Base-by-base conservation (phyloP, 2,888 invertebrate species). In the Drosophila buzzatii region DNA sequence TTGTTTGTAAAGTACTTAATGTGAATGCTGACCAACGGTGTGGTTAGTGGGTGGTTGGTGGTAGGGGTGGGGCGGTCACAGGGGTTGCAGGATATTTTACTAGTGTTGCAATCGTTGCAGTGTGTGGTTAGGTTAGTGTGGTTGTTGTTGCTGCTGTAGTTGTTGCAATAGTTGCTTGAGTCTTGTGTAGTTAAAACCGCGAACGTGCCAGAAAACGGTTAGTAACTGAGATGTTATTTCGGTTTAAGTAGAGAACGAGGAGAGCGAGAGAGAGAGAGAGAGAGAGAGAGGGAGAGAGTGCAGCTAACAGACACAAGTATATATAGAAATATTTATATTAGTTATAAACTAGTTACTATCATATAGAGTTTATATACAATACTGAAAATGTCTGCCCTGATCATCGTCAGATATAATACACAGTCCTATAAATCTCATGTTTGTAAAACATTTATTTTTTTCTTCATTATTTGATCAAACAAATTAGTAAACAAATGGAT, bases 401-500 rank as follows among this genome's bases (percentile, higher is more conserved):
- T 37, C 35, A 33, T 35, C 57, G 37, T 35, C 52, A 37, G n/a
- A 31, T 41, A 47, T 18, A 51, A 53, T 37, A 12, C 18, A 77
- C 39, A 45, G 42, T 68, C 73, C 68, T 55, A 47, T 20, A 35
- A n/a, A 27, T 61, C 47, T 44, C 33, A 63, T 63, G 53, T 53
- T 23, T 60, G 63, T 60, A 51, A 76, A 73, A 66, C 76, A 81
- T 75, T 69, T 74, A 71, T 51, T 61, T 49, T 69, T 69, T 63
- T 76, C 66, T 81, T 81, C 73, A 59, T 70, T 74, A 65, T 76
- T 55, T 45, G 44, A 73, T 79, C 66, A 52, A 88, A 81, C 73
- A 75, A 73, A 80, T 85, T 85, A 89, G 86, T 85, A 81, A 76
- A 81, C 70, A 59, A 47, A 68, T 37, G 75, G 80, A 72, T 27